Evolutionary conservation across 1,140 invertebrate species (phyloP).

Genomic region (Lepidurus apus): DNA sequence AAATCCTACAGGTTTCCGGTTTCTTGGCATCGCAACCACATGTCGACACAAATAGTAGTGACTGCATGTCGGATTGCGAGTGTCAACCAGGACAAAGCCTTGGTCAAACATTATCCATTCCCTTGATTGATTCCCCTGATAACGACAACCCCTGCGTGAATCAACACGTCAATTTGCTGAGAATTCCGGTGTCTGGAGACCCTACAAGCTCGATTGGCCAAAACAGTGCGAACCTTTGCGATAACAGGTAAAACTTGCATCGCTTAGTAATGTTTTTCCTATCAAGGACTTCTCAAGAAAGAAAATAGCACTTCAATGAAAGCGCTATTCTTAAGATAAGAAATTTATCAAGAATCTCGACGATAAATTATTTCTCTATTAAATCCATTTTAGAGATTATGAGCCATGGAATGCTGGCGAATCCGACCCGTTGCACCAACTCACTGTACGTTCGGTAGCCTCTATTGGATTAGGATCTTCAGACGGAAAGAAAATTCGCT

Average conservation of each 20-base stretch:
- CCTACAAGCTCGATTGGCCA: neutral
- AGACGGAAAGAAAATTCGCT: slow-evolving; percentile 75
- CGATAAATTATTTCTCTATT: neutral
- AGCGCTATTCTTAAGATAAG: neutral
- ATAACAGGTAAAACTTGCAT: neutral
- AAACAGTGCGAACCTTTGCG: neutral
- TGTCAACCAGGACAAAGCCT: neutral
- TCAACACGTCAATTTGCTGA: neutral
- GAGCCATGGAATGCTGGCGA: slow-evolving; percentile 16
- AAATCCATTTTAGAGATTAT: neutral
- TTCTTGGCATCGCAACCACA: neutral
- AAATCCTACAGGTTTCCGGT: neutral
- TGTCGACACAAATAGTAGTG: neutral
- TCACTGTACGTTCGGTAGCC: slow-evolving; percentile 66
- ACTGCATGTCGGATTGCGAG: neutral
- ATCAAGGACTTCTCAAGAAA: neutral
- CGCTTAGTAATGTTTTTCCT: neutral
- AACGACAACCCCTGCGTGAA: neutral
- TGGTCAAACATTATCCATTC: neutral
- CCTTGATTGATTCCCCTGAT: neutral
- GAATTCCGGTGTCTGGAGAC: neutral
- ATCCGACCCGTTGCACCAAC: slow-evolving; percentile 38
- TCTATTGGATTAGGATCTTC: slow-evolving; percentile 79
- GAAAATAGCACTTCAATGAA: neutral
- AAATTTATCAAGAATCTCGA: neutral